A percentile compares a stretch with the other conserved stretches of the same genome.
Evolutionary conservation across 2,888 invertebrate genomes (phyloP).

Genomic region (Geotrupes spiniger): DNA sequence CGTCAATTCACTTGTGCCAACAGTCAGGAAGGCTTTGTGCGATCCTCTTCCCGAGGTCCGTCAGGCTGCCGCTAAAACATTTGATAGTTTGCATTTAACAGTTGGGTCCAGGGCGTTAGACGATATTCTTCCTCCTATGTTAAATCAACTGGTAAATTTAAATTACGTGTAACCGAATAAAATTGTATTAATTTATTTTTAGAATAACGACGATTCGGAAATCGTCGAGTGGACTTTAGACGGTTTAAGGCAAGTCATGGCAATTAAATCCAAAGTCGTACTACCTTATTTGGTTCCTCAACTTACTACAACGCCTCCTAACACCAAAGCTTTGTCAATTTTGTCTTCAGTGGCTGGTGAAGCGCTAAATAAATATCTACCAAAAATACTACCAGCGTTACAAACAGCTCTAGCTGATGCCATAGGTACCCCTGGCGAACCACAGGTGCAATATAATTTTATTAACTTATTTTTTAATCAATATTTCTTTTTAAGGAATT

Average conservation of each 20-base stretch:
- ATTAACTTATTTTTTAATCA: background rate
- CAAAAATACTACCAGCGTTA: constrained; percentile 89
- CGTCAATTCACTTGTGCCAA: constrained; percentile 85
- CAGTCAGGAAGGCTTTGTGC: constrained; percentile 90
- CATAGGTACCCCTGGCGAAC: constrained; percentile 63
- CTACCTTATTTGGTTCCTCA: constrained; percentile 95
- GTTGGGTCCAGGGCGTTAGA: constrained; percentile 93
- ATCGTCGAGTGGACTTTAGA: constrained; percentile 89
- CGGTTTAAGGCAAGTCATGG: constrained; percentile 95
- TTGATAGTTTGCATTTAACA: constrained; percentile 92
- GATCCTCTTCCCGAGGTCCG: constrained; percentile 92
- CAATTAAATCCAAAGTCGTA: constrained; percentile 92
- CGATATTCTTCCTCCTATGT: constrained; percentile 91
- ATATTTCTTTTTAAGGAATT: constrained; percentile 59
- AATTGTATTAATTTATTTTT: constrained; percentile 26
- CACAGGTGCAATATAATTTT: no score
- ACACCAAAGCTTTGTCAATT: constrained; percentile 91
- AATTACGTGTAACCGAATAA: background rate
- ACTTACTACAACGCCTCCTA: constrained; percentile 83
- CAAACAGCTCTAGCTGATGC: constrained; percentile 71
- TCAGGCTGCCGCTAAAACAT: constrained; percentile 93
- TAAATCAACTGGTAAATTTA: constrained; percentile 64
- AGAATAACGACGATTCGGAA: constrained; percentile 74
- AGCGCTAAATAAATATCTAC: constrained; percentile 84
- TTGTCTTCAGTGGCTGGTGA: constrained; percentile 94